Evolutionary conservation across 2,797 vertebrate genomes (phyloP), one percentile per base, ranked within the genome.

Genomic region (Acridotheres tristis): DNA sequence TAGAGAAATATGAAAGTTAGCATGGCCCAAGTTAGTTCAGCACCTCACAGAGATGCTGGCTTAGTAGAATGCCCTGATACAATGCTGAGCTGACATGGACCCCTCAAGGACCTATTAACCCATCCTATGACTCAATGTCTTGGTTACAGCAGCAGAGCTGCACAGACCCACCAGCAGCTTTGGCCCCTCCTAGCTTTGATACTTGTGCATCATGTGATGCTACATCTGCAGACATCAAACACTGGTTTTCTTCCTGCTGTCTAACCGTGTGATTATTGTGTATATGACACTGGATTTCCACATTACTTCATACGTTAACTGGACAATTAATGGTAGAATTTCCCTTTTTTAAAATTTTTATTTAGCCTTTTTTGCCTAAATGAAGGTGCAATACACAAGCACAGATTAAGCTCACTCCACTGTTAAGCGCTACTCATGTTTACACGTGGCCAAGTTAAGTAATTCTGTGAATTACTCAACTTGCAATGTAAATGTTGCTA

Each of bases 321-420:
- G 14, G 25, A 54, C 30, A 72, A 43, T 74, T 74, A 68, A 77
- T 42, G 40, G 18, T 32, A 43, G 54, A 27, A 71, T 48, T 50
- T 88, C 91, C 45, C 75, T 2, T 57, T 74, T 85, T 85, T 90
- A 48, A 89, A 89, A 81, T 82, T 96, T 96, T 92, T 91, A 79
- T 66, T 81, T 76, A 69, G 47, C 38, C 50, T 66, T 91, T 91
- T 89, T 86, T 66, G 55, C 45, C 36, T 83, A 84, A 75, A 85
- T 26, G 63, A 83, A 91, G 29, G 51, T 91, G 55, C 32, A 93
- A 90, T 92, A 75, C 89, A 65, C 78, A 89, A 85, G 69, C 16
- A 68, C 18, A 68, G 55, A 66, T 88, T 72, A 77, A 74, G 40
- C 21, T 94, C 62, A 72, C 66, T 91, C 82, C 66, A 69, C 58